Evolutionary conservation across 2,888 invertebrate species (phyloP).

Genomic region (Tryphoninae sp.): DNA sequence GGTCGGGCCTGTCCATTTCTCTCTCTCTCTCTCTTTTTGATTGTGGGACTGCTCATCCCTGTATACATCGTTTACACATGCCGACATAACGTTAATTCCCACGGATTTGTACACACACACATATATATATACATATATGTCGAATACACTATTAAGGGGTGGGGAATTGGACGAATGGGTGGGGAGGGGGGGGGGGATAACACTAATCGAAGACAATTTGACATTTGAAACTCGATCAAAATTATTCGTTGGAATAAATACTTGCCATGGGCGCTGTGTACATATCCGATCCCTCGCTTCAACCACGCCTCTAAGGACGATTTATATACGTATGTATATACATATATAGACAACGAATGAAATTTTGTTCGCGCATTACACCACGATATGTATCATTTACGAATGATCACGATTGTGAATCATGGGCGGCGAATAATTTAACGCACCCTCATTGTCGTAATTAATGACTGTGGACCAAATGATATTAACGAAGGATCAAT

Average conservation of each 20-base stretch:
- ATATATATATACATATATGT: slow-evolving; percentile 8
- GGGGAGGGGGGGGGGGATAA: not conserved
- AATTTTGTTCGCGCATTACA: not conserved
- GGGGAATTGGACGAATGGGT: not conserved
- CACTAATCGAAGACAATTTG: not conserved
- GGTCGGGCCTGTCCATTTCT: slow-evolving; percentile 2
- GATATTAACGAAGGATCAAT: not conserved
- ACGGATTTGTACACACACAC: slow-evolving; percentile 26
- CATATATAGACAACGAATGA: slow-evolving; percentile 2
- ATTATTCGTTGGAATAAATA: slow-evolving; percentile 42
- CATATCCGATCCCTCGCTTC: too few relatives aligned
- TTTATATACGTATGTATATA: slow-evolving; percentile 2
- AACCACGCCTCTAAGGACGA: not conserved
- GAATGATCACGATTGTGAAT: slow-evolving; percentile 2
- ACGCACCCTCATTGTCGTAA: slow-evolving; percentile 17
- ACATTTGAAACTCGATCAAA: slow-evolving; percentile 11
- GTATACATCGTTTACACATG: slow-evolving; percentile 26
- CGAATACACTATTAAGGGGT: slow-evolving; percentile 15
- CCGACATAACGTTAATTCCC: slow-evolving; percentile 48
- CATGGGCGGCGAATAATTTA: slow-evolving; percentile 10
- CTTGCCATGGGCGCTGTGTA: too few relatives aligned
- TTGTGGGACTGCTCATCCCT: not conserved
- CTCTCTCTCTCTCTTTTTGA: not conserved
- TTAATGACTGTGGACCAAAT: slow-evolving; percentile 12
- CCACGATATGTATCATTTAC: not conserved